Base-by-base conservation (phyloP, 1,140 invertebrate genomes). In the Brachionus sp. region DNA sequence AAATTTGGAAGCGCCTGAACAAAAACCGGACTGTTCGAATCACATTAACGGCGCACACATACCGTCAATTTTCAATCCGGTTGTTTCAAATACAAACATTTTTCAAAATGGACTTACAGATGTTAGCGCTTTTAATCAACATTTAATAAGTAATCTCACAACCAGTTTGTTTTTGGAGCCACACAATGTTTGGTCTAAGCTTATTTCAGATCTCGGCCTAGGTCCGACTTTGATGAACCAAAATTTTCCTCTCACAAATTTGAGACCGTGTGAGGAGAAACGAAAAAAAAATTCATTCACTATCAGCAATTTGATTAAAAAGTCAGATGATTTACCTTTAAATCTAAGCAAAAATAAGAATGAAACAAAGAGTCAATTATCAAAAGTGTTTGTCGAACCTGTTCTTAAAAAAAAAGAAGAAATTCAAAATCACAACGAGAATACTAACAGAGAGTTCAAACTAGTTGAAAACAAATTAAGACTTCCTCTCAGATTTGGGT, bases 221-320 rank as follows among this genome's bases (percentile, higher is more conserved):
- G 35, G 66, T 9, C 39, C 66, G 16, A 35, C 64, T 13, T 66
- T 66, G 13, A 33, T 13, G 13, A n/a, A 10, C 25, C 64, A 35
- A 66, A 66, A 66, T 66, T 66, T 13, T 37, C 13, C 33, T 23
- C n/a, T 29, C 10, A 23, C 50, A 1, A 23, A 19, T 3, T 16
- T 19, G 9, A 57, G 19, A 16, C 16, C 50, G 37, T 19, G 37
- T 3, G 66, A 70, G 5, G 33, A 7, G 1, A 70, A 70, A 70
- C 42, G 37, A 70, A 13, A 9, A 12, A 70, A 39, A 39, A 70
- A 70, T 70, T 70, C 66, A n/a, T 70, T 70, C 39, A 39, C 66
- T 19, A 42, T 70, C 0, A 39, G 10, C 3, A 19, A 39, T 10
- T 16, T 70, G 7, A 70, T 70, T 70, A 12, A 70, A 19, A 37